Conservation (phyloP, 2,888 invertebrate genomes). For the Sturmia bella region DNA sequence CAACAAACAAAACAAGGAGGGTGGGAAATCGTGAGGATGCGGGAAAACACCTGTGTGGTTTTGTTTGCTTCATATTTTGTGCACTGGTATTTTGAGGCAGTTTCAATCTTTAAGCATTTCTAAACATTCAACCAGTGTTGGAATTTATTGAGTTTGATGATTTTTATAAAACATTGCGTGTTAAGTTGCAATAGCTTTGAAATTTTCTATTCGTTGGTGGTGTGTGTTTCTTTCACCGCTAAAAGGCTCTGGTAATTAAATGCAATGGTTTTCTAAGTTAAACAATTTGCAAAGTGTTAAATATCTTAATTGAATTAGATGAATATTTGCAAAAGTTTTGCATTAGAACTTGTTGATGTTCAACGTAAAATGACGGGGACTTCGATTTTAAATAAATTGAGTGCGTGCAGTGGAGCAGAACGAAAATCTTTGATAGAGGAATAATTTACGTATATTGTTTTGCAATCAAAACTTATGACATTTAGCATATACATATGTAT, state of each 20-base stretch:
- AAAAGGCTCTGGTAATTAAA: constrained; percentile 40
- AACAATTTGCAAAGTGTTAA: constrained; percentile 46
- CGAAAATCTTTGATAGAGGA: too few relatives aligned
- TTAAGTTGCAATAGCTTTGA: constrained; percentile 27
- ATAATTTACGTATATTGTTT: too few relatives aligned
- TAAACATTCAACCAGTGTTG: constrained; percentile 5
- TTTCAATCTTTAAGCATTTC: constrained; percentile 15
- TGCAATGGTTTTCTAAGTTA: constrained; percentile 31
- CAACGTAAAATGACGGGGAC: not conserved
- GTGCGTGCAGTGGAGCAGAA: not conserved
- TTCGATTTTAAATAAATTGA: not conserved
- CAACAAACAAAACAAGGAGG: not conserved
- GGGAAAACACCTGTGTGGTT: constrained; percentile 17
- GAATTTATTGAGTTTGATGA: constrained; percentile 37
- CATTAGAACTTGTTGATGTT: constrained; percentile 53
- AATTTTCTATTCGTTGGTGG: constrained; percentile 14
- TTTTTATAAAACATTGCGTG: constrained; percentile 52
- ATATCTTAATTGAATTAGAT: constrained; percentile 69
- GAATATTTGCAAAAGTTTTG: constrained; percentile 32
- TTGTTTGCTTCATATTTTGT: constrained; percentile 6
- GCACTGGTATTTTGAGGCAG: constrained; percentile 4
- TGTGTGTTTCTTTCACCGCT: not conserved
- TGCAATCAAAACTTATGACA: too few relatives aligned
- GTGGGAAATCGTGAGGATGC: not conserved
- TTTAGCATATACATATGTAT: too few relatives aligned